A percentile compares a stretch with the other conserved stretches of the same genome.
Evolutionary conservation across 2,113 vertebrate genomes (phyloP).

Genomic region (Rhodinocichla rosea): DNA sequence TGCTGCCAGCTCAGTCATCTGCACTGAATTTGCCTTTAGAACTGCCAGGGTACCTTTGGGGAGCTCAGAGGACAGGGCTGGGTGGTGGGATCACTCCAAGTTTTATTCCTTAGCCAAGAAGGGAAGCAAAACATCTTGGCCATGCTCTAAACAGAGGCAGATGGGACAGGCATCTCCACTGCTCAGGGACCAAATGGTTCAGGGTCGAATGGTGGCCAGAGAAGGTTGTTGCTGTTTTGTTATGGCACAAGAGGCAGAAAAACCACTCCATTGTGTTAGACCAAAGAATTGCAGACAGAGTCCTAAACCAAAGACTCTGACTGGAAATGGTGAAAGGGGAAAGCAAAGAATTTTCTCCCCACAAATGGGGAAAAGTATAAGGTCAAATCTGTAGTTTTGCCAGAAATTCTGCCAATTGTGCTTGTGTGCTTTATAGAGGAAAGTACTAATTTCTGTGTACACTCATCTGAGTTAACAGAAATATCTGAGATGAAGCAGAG

Average conservation of each 20-base stretch:
- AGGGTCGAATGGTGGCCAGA: constrained; percentile 52
- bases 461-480: neutral
- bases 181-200: constrained; percentile 68
- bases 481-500: neutral
- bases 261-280: constrained; percentile 63
- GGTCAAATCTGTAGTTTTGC: neutral
- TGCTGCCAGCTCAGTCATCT: neutral
- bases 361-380: neutral
- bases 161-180: constrained; percentile 64
- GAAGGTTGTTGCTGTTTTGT: constrained; percentile 65
- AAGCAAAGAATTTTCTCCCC: constrained; percentile 35
- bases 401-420: constrained; percentile 40
- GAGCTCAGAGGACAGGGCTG: neutral
- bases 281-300: constrained; percentile 59
- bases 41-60: neutral
- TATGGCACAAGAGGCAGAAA: constrained; percentile 66
- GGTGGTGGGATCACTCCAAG: neutral
- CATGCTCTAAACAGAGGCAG: constrained; percentile 20
- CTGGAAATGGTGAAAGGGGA: constrained; percentile 38
- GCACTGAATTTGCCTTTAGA: neutral
- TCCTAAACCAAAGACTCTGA: constrained; percentile 57
- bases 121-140: neutral
- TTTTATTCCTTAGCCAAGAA: neutral
- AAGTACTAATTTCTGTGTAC: constrained; percentile 2
- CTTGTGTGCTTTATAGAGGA: neutral